Evolutionary conservation across 1,140 invertebrate species (phyloP), one percentile per base, ranked within the genome.

Genomic region (Drosophila pseudoananassae): DNA sequence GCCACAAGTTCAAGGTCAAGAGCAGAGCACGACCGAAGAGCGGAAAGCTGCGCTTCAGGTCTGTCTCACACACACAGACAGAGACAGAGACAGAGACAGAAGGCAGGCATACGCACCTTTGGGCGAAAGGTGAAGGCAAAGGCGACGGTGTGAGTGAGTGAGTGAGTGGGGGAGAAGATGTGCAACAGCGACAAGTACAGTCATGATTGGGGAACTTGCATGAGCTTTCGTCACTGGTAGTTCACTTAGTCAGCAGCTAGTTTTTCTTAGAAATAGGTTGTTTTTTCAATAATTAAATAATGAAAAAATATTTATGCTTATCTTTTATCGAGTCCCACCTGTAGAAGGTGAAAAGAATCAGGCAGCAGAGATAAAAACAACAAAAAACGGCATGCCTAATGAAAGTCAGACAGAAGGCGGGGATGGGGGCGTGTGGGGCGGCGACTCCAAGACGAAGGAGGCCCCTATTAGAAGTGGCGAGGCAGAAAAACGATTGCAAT

Each of bases 1-100:
- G 84, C 47, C 52, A 77, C 79, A 89, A 88, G 84, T 89, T 89
- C 85, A 90, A 90, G 85, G 81, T 90, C 85, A 90, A 90, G 83
- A 87, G 82, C 82, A 61, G 51, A 70, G 66, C 53, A 54, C 15
- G 12, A 51, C 47, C 20, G 47, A 36, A 36, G 33, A 60, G 63
- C 63, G 25, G 45, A 75, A 76, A 65, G 71, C 70, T 75, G 71
- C 20, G 71, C 70, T 74, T 74, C 68, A 45, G 72, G 76, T 73
- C 72, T 66, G 58, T 20, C 58, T 43, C 78, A 70, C 71, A 64
- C 51, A 55, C 51, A 55, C 46, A 50, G 33, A 55, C 17, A 50
- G 52, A 49, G 15, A 55, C 17, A 50, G 52, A 49, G 15, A 59
- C 29, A 49, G 15, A 59, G 27, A 52, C 50, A 56, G 17, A 69